phyloP scores from a whole-genome alignment of 2,113 vertebrate species.

The Notechis scutatus region DNA sequence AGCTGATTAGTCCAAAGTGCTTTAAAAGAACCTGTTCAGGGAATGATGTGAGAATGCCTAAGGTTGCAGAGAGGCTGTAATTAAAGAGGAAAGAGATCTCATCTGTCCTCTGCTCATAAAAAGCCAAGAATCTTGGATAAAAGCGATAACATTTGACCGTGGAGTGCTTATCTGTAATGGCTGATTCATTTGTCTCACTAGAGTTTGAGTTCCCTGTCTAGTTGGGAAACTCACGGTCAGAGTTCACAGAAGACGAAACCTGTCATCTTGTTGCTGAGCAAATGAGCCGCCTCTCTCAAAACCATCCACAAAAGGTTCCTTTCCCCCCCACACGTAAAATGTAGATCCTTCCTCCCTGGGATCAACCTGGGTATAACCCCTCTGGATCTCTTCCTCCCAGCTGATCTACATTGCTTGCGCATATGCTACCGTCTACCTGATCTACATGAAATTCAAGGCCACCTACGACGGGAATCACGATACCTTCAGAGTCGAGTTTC shows the following conservation, averaged over 20 bases:
- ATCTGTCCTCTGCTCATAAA: background rate
- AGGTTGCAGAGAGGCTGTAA: background rate
- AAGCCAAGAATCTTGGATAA: background rate
- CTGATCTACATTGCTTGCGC: slow-evolving; percentile 94
- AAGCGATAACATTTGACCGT: background rate
- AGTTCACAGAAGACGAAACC: background rate
- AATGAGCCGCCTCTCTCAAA: background rate
- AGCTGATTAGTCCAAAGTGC: no score
- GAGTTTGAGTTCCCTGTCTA: no score
- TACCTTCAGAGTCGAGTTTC: slow-evolving; percentile 96
- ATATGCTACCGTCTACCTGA: slow-evolving; percentile 93
- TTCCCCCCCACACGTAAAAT: background rate
- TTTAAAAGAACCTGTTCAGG: no score
- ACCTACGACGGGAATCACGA: slow-evolving; percentile 98
- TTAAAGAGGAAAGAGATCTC: background rate
- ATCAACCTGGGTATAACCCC: background rate
- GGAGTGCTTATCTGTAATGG: background rate
- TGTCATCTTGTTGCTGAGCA: background rate
- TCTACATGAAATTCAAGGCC: slow-evolving; percentile 96
- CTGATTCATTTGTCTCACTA: background rate
- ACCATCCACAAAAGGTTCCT: background rate
- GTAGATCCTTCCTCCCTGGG: background rate
- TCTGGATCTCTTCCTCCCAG: slow-evolving; percentile 61
- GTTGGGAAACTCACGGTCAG: background rate
- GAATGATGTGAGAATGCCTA: background rate